These are phyloP conservation scores for Blomia tropicalis DNA, from an alignment of 2,888 invertebrate species.

Conservation along the genomic window DNA sequence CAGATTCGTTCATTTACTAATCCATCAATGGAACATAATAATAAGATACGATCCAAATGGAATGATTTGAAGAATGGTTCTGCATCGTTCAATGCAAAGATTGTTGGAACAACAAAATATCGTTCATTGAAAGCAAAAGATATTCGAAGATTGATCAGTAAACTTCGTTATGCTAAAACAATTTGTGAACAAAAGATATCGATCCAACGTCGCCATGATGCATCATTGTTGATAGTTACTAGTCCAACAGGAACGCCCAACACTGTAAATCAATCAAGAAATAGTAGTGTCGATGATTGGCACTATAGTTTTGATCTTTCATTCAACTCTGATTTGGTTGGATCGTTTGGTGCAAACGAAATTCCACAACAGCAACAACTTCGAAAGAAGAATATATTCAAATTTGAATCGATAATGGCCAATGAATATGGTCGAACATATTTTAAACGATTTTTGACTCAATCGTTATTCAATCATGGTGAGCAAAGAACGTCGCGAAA, in stretches of 20 bases:
- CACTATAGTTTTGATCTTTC: not conserved
- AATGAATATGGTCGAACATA: not conserved
- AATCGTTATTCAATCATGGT: not conserved
- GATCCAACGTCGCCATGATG: not conserved
- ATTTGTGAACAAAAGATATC: slow-evolving; percentile 9
- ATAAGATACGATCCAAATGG: not conserved
- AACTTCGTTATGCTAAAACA: not conserved
- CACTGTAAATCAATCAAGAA: not conserved
- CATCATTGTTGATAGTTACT: not conserved
- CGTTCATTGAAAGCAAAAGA: not conserved
- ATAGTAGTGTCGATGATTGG: not conserved
- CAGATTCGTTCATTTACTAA: not conserved
- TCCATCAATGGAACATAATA: not conserved
- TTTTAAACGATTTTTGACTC: not conserved
- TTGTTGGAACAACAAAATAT: not conserved
- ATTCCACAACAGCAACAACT: not conserved
- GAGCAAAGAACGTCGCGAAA: not conserved
- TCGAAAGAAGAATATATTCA: slow-evolving; percentile 13
- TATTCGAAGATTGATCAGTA: not conserved
- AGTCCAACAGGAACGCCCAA: not conserved
- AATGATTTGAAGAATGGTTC: not conserved
- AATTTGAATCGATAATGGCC: slow-evolving; percentile 5
- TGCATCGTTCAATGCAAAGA: not conserved
- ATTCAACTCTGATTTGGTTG: slow-evolving; percentile 4
- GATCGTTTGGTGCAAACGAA: not conserved